phyloP scores from a whole-genome alignment of 2,113 vertebrate species.

The Tyrannus savana region DNA sequence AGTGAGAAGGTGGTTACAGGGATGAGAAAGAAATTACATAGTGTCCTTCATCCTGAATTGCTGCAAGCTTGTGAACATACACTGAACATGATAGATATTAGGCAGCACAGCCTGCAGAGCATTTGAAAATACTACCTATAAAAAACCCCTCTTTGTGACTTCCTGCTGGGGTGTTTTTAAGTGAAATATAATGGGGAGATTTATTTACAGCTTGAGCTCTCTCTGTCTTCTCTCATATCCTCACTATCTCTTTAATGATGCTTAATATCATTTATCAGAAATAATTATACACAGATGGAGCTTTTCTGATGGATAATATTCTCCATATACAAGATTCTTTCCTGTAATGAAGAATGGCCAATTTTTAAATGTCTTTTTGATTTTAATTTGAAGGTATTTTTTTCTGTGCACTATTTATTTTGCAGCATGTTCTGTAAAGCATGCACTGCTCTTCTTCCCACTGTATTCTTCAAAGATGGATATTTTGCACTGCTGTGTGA shows the following conservation, averaged over 20 bases:
- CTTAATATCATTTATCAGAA: slow-evolving; percentile 72
- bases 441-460: slow-evolving; percentile 13
- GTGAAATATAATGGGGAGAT: slow-evolving; percentile 66
- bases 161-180: slow-evolving; percentile 68
- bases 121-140: slow-evolving; percentile 70
- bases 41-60: not conserved
- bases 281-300: slow-evolving; percentile 74
- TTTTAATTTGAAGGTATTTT: slow-evolving; percentile 63
- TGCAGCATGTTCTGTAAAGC: slow-evolving; percentile 40
- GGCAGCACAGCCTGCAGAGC: slow-evolving; percentile 29
- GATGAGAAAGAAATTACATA: not conserved
- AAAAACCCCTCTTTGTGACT: slow-evolving; percentile 54
- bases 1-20: not conserved
- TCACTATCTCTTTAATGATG: slow-evolving; percentile 64
- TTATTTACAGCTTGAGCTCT: slow-evolving; percentile 68
- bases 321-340: slow-evolving; percentile 60
- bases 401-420: slow-evolving; percentile 46
- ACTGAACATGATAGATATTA: slow-evolving; percentile 35
- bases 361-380: slow-evolving; percentile 67
- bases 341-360: slow-evolving; percentile 63
- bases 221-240: slow-evolving; percentile 28
- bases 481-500: slow-evolving; percentile 1
- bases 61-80: not conserved
- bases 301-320: slow-evolving; percentile 71
- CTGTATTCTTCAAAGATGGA: slow-evolving; percentile 21